These are phyloP conservation scores for Eupeodes luniger DNA, from an alignment of 2,888 invertebrate genomes.

Conservation along the genomic window DNA sequence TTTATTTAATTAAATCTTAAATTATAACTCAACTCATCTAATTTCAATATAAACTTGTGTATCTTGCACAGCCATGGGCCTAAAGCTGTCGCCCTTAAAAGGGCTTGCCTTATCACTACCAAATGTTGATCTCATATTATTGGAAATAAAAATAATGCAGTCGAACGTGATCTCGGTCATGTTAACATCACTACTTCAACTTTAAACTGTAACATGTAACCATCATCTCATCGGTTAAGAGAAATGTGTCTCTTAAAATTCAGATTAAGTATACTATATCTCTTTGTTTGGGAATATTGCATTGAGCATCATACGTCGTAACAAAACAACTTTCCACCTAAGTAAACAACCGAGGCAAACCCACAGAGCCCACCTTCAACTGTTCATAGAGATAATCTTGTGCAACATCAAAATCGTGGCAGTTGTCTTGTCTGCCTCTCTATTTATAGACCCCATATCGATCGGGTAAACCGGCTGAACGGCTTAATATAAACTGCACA, in stretches of 20 bases:
- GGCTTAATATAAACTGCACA: slow-evolving; percentile 57
- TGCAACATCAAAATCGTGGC: slow-evolving; percentile 52
- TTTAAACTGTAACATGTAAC: neutral
- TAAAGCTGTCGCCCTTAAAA: neutral
- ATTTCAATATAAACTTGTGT: no score
- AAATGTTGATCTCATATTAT: slow-evolving; percentile 6
- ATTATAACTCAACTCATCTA: no score
- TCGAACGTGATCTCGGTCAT: slow-evolving; percentile 56
- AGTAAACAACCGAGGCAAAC: slow-evolving; percentile 61
- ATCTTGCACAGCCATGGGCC: no score
- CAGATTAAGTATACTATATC: neutral
- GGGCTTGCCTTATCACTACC: neutral
- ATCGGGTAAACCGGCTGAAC: slow-evolving; percentile 65
- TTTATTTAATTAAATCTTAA: no score
- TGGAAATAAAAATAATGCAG: neutral
- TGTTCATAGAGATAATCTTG: slow-evolving; percentile 54
- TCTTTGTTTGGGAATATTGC: slow-evolving; percentile 5
- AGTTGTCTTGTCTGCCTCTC: slow-evolving; percentile 42
- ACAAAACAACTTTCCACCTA: slow-evolving; percentile 62
- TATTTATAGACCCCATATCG: slow-evolving; percentile 54
- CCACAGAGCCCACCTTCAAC: slow-evolving; percentile 31
- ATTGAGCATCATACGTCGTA: neutral
- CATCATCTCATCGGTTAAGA: slow-evolving; percentile 14
- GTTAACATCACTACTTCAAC: slow-evolving; percentile 15
- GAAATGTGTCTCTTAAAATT: neutral